Evolutionary conservation across 2,797 vertebrate genomes (phyloP), one percentile per base, ranked within the genome.

Genomic region (Danio choprae): DNA sequence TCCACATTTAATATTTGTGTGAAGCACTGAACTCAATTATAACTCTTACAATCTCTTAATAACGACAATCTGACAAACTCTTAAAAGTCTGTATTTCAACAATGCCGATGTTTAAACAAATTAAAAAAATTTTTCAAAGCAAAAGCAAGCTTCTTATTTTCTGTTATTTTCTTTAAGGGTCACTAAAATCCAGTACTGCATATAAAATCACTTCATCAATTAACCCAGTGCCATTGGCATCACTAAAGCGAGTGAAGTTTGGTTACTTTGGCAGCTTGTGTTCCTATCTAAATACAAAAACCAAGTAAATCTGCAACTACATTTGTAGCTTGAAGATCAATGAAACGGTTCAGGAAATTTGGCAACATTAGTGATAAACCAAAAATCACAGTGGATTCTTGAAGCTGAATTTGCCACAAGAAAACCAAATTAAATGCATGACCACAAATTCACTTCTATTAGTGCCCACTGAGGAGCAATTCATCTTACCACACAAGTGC

Each of bases 381-480:
- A 40, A 36, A 77, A 48, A 59, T 15, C 29, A n/a, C 48, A 29
- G 59, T 13, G 29, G 29, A 22, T 41, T 53, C 75, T 53, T 64
- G 1, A 75, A 68, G 53, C 22, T n/a, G 43, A 56, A 7, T 8
- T 68, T 58, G 15, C 74, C 76, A 4, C 13, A 11, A 46, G 16
- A 46, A 15, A 67, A 44, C 62, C 15, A 40, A 59, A 68, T 77
- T 38, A 77, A 77, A 59, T 22, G 63, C 12, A 40, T 15, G 53
- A 48, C 43, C 75, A 58, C 63, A 68, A 58, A 68, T 58, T 46
- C 53, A 43, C 22, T 68, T 68, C 22, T 48, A 58, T 68, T 59
- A 77, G 43, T 58, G 7, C 5, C 43, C 64, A 67, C 43, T 3
- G 5, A 75, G 64, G 16, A 68, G 68, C 22, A 59, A 40, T 59